Evolutionary conservation across 2,797 vertebrate species (phyloP).

Genomic region (Sciaenops ocellatus): DNA sequence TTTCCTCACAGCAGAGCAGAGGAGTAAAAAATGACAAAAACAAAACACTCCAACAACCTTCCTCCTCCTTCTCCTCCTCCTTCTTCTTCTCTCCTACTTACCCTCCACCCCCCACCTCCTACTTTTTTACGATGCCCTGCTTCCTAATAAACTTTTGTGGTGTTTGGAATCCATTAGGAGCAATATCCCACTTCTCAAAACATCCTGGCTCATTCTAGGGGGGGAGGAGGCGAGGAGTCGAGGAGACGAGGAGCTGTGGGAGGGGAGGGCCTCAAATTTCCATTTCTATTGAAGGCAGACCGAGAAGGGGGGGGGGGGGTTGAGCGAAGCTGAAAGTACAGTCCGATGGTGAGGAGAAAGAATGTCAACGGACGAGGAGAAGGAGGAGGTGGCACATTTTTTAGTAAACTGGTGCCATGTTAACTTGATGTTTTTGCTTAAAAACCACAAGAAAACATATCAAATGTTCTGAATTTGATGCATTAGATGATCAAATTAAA

Average conservation of each 20-base stretch:
- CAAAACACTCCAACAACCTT: constrained; percentile 44
- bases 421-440: background rate
- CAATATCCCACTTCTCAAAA: constrained; percentile 88
- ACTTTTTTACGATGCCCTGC: constrained; percentile 82
- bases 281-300: constrained; percentile 83
- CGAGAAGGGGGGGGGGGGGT: constrained; percentile 55
- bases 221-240: constrained; percentile 61
- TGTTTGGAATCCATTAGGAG: constrained; percentile 88
- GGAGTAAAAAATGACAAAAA: constrained; percentile 59
- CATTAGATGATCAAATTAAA: background rate
- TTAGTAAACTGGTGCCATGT: background rate
- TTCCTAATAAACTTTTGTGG: constrained; percentile 88
- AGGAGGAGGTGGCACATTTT: background rate
- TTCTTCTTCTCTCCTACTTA: constrained; percentile 9
- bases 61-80: background rate
- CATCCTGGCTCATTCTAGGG: constrained; percentile 81
- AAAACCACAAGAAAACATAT: background rate
- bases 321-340: constrained; percentile 46
- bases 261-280: constrained; percentile 79
- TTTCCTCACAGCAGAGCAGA: constrained; percentile 15
- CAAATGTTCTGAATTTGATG: background rate
- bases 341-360: constrained; percentile 50
- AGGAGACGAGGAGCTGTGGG: constrained; percentile 57
- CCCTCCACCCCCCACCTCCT: constrained; percentile 42
- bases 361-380: constrained; percentile 31